Base-by-base conservation (phyloP, 2,113 vertebrate genomes). In the Coracopsis vasa region DNA sequence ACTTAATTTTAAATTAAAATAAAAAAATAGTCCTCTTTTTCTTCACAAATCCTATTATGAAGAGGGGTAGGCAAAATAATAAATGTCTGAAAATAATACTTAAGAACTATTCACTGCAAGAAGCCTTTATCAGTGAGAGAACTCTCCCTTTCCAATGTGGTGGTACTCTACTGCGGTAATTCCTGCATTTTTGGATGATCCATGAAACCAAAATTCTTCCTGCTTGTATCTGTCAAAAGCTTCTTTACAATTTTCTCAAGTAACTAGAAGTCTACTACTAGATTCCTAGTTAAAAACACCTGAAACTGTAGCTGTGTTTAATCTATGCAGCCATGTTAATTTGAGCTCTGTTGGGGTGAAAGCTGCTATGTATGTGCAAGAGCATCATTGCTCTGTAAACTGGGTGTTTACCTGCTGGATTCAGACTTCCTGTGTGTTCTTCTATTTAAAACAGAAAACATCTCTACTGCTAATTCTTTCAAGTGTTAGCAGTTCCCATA, bases 91-190 rank as follows among this genome's bases (percentile, higher is more conserved):
- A 89, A 47, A 6, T 28, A 41, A 48, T 41, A 37, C 13, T 3
- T 65, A 41, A 80, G 45, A 80, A 41, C 44, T 56, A 54, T 21
- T 9, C 13, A 25, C 37, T 35, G 33, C 13, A 27, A 61, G 61
- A 92, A 80, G 7, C 18, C 23, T 71, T 61, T 47, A 24, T 67
- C 33, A 47, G n/a, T 33, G 35, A 69, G 56, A 12, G 16, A 4
- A n/a, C 11, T 56, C 15, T 27, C 13, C 3, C 11, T 77, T 90
- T 58, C 44, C 19, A 23, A 45, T 0, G 0, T 23, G 13, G 2
- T 51, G 17, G 7, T 45, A 39, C 23, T 20, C 16, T 33, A 17
- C 16, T n/a, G 37, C 1, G 3, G 12, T 5, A 71, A 20, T 64
- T 64, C 18, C 45, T 64, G 28, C 25, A 9, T 72, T 85, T 85